Percentiles rank a stretch among this genome's conserved stretches.
Conservation (phyloP, 2,797 vertebrate species). For the Poecile montanus region DNA sequence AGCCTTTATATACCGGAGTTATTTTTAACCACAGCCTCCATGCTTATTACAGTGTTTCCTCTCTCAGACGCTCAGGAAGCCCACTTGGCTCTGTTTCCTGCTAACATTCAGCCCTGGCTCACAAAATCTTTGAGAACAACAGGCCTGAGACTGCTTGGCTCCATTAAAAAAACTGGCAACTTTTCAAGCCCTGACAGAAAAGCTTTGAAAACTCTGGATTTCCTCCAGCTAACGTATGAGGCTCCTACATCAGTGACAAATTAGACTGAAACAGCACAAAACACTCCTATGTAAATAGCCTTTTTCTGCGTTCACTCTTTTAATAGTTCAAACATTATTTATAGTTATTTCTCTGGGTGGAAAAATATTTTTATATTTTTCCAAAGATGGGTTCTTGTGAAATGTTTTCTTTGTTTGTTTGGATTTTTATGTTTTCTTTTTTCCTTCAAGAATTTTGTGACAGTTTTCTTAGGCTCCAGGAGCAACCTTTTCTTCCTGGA, state of each 20-base stretch:
- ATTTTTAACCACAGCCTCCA: slow-evolving; percentile 95
- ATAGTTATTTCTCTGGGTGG: slow-evolving; percentile 34
- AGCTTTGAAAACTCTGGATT: slow-evolving; percentile 73
- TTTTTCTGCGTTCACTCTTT: slow-evolving; percentile 27
- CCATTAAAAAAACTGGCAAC: slow-evolving; percentile 73
- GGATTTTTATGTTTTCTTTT: neutral
- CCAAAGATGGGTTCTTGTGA: slow-evolving; percentile 38
- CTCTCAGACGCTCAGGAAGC: slow-evolving; percentile 92
- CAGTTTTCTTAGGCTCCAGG: slow-evolving; percentile 36
- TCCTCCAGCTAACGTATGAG: slow-evolving; percentile 71
- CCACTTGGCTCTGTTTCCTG: slow-evolving; percentile 92
- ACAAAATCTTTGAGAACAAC: slow-evolving; percentile 86
- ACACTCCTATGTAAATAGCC: slow-evolving; percentile 41
- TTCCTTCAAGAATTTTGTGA: neutral
- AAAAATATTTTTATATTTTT: slow-evolving; percentile 56
- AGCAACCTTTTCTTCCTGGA: slow-evolving; percentile 57
- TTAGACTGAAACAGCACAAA: slow-evolving; percentile 48
- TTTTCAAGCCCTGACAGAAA: slow-evolving; percentile 77
- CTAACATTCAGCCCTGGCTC: slow-evolving; percentile 87
- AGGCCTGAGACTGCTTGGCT: slow-evolving; percentile 84
- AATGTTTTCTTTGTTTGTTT: slow-evolving; percentile 61
- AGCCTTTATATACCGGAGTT: slow-evolving; percentile 92
- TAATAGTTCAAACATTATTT: slow-evolving; percentile 56
- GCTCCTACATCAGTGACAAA: slow-evolving; percentile 62
- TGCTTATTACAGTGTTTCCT: slow-evolving; percentile 92